Evolutionary conservation across 2,797 vertebrate genomes (phyloP).

Genomic region (Neoniphon sammara): DNA sequence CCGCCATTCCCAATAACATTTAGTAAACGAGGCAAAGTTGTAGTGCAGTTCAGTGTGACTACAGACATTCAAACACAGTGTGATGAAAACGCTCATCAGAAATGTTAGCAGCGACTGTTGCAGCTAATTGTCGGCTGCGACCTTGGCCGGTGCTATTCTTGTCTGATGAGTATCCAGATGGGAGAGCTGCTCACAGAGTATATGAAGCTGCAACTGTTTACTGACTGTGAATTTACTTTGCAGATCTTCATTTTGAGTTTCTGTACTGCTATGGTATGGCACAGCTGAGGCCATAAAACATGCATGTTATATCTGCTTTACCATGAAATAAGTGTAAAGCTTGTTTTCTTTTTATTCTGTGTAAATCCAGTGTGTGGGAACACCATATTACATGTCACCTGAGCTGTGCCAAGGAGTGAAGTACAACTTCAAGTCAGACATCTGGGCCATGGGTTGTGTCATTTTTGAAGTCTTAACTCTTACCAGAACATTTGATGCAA

Average conservation of each 20-base stretch:
- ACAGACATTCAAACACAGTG: conserved; percentile 3
- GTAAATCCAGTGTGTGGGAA: conserved; percentile 92
- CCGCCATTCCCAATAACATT: background rate
- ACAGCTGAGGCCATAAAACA: background rate
- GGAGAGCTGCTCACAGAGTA: background rate
- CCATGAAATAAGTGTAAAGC: background rate
- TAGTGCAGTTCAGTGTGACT: background rate
- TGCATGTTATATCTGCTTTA: background rate
- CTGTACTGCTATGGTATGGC: background rate
- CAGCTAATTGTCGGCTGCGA: conserved; percentile 17
- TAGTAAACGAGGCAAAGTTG: background rate
- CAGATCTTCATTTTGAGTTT: background rate
- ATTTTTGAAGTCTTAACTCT: conserved; percentile 95
- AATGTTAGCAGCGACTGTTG: background rate
- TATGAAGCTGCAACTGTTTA: background rate
- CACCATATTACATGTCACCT: conserved; percentile 99
- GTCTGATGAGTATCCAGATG: conserved; percentile 13
- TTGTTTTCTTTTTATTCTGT: conserved; percentile 2
- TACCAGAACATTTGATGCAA: conserved; percentile 98
- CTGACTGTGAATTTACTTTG: conserved; percentile 7
- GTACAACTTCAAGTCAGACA: conserved; percentile 99
- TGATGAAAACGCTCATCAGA: conserved; percentile 4
- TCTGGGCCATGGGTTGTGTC: conserved; percentile 98
- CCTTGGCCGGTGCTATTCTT: conserved; percentile 33
- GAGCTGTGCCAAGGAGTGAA: conserved; percentile 97